Conservation (phyloP, 2,113 vertebrate genomes). For the Dipodomys spectabilis region DNA sequence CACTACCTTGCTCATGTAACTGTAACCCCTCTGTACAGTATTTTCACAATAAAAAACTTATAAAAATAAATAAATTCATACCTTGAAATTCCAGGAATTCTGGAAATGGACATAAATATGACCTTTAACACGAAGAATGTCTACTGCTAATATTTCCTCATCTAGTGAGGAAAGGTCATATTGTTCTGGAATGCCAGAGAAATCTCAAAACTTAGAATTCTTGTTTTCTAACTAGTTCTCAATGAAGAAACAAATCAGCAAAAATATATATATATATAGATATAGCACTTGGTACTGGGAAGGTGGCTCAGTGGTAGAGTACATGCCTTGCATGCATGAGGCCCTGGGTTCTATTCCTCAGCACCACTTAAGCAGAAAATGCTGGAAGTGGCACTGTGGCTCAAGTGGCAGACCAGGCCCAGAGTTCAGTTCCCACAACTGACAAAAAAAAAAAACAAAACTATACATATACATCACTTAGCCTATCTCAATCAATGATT, state of each 20-base stretch:
- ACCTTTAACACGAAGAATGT: background rate
- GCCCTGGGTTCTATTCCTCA: no score
- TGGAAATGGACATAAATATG: background rate
- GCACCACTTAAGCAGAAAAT: no score
- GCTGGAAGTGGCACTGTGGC: no score
- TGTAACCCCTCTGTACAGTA: no score
- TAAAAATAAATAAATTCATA: background rate
- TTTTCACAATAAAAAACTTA: no score
- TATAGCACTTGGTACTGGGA: no score
- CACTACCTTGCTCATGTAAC: no score
- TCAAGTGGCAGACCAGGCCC: no score
- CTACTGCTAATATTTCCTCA: slow-evolving; percentile 8
- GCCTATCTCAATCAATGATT: background rate
- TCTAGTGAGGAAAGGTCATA: slow-evolving; percentile 29
- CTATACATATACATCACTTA: background rate
- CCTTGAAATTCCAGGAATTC: background rate
- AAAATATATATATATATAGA: background rate
- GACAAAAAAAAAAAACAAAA: no score
- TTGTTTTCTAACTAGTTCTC: background rate
- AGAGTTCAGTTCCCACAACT: no score
- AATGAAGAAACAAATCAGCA: background rate
- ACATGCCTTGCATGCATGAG: no score
- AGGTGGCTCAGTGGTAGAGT: no score
- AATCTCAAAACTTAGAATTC: background rate
- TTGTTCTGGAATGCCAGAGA: slow-evolving; percentile 21